Base-by-base conservation (phyloP, 2,888 invertebrate genomes). In the Drosophila buzzatii region DNA sequence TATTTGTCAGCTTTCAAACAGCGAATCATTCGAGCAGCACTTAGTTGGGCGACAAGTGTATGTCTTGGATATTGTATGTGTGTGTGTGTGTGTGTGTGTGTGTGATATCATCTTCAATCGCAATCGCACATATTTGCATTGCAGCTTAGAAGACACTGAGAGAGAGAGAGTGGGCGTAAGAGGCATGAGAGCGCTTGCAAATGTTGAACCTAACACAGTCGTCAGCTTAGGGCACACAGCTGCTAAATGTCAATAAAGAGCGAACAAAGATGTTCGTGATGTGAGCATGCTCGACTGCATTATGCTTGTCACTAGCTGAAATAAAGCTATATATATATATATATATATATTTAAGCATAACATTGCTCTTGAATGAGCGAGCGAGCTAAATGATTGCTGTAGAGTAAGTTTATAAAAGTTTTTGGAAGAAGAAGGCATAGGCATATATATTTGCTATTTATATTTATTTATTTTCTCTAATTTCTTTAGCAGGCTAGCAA, bases 191-290 rank as follows among this genome's bases (percentile, higher is more conserved):
- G 7, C 39, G 31, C 69, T 65, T 59, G 82, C 73, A 78, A 75
- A 82, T 82, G 57, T 70, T 77, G 62, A 67, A 80, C 74, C 73
- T 70, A 64, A 58, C 49, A 45, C 51, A 35, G 56, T 44, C 31
- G 52, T 55, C 42, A 70, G 63, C 60, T 70, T 62, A 58, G 16
- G 6, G 44, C 44, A 14, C 1, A 0, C 51, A 39, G 23, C 37
- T 53, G 35, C 9, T 33, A 53, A 67, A 68, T 82, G 83, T 71
- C 85, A 23, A 85, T 85, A 85, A 70, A 82, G 80, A 81, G 66
- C 16, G 9, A 2, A 16, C 23, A 4, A 44, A 2, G 7, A 7
- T 2, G 14, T 6, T 49, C n/a, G 18, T 10, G n/a, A n/a, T 23
- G 23, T 0, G 33, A 31, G 51, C 12, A 33, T 51, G 5, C 2